Conservation (phyloP, 2,797 vertebrate species). For the Betta splendens region DNA sequence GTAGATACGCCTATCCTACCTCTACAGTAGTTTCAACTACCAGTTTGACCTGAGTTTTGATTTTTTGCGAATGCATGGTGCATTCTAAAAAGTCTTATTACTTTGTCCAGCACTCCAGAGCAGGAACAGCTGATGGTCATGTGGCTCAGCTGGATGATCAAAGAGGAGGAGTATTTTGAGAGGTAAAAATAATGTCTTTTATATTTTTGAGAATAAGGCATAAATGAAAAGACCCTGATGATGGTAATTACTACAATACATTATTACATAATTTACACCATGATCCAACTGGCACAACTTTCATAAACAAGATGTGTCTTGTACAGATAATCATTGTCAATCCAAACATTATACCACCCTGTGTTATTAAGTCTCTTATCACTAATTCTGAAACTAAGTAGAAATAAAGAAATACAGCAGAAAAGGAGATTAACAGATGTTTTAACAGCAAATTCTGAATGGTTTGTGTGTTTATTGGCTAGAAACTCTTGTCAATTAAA, state of each 20-base stretch:
- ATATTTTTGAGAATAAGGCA: not conserved
- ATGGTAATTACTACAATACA: no score
- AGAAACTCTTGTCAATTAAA: not conserved
- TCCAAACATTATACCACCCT: not conserved
- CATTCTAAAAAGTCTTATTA: no score
- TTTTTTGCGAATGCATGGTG: conserved; percentile 12
- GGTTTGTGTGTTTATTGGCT: not conserved
- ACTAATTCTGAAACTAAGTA: no score
- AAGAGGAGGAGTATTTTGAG: conserved; percentile 99
- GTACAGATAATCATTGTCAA: no score
- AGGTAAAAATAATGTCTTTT: conserved; percentile 82
- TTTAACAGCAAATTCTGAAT: no score
- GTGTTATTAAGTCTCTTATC: not conserved
- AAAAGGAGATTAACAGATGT: no score
- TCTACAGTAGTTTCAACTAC: conserved; percentile 1
- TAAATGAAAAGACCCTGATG: not conserved
- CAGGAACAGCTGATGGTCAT: conserved; percentile 98
- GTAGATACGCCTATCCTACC: conserved; percentile 65
- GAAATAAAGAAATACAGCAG: no score
- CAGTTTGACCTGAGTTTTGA: conserved; percentile 10
- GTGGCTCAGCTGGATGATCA: conserved; percentile 99
- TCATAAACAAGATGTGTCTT: not conserved
- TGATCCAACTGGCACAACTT: no score
- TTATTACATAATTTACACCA: no score
- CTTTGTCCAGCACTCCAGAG: conserved; percentile 91